Evolutionary conservation across 2,113 vertebrate genomes (phyloP).

Genomic region (Pipa parva): DNA sequence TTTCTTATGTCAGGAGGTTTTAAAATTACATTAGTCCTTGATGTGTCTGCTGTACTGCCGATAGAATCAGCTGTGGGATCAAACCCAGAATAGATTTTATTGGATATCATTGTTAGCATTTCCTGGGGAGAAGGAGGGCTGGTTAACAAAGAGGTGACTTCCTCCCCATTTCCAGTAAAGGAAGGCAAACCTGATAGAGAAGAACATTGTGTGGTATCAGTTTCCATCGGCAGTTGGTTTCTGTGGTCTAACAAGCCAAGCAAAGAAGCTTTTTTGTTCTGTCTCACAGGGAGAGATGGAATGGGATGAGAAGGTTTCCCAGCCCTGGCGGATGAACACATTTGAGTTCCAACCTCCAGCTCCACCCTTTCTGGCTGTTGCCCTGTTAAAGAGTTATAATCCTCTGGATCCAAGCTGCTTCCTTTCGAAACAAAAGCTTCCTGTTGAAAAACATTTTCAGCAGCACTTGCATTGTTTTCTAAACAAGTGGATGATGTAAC

Average conservation of each 20-base stretch:
- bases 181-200: conserved; percentile 25
- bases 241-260: conserved; percentile 31
- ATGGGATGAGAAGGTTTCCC: conserved; percentile 41
- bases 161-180: conserved; percentile 44
- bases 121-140: conserved; percentile 32
- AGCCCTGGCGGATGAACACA: not conserved
- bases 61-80: conserved; percentile 23
- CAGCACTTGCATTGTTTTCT: conserved; percentile 44
- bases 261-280: conserved; percentile 40
- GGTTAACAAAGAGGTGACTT: conserved; percentile 42
- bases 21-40: conserved; percentile 32
- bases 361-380: not conserved
- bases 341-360: conserved; percentile 1
- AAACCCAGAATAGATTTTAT: conserved; percentile 81
- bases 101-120: conserved; percentile 79
- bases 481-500: conserved; percentile 1
- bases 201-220: not conserved
- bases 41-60: not conserved
- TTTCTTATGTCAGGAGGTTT: conserved; percentile 41
- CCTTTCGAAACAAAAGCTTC: conserved; percentile 56
- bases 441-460: conserved; percentile 51
- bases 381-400: conserved; percentile 39
- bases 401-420: conserved; percentile 47
- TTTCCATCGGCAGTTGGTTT: conserved; percentile 8
- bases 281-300: conserved; percentile 54